These are phyloP conservation scores for Sericinus montela DNA, from an alignment of 2,888 invertebrate species.

Conservation along the genomic window DNA sequence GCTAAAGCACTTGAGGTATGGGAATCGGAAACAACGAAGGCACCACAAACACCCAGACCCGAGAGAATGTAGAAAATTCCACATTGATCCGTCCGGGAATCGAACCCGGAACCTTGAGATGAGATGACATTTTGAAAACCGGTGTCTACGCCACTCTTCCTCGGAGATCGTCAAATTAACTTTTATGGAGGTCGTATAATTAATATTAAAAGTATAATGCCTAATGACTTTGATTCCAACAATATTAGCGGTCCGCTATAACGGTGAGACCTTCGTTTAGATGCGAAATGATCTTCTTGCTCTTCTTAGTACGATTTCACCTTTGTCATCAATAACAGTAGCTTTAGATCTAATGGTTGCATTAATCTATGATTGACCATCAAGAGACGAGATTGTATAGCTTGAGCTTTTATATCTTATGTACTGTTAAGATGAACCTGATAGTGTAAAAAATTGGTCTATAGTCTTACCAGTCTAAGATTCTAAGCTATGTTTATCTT, in stretches of 20 bases:
- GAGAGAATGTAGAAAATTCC: too few relatives aligned
- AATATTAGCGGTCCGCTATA: conserved; percentile 3
- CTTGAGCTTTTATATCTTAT: conserved; percentile 27
- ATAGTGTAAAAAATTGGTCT: background rate
- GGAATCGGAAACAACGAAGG: too few relatives aligned
- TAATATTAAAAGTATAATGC: too few relatives aligned
- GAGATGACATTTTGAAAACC: too few relatives aligned
- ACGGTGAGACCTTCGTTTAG: conserved; percentile 7
- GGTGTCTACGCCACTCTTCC: too few relatives aligned
- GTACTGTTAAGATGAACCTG: conserved; percentile 6
- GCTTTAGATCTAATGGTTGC: conserved; percentile 38
- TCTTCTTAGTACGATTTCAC: conserved; percentile 43
- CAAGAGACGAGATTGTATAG: conserved; percentile 34
- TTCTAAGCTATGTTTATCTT: background rate
- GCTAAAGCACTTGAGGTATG: too few relatives aligned
- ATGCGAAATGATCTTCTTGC: conserved; percentile 29
- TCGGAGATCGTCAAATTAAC: too few relatives aligned
- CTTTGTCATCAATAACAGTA: conserved; percentile 40
- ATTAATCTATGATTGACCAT: conserved; percentile 43
- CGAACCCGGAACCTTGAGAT: too few relatives aligned
- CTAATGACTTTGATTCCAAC: background rate
- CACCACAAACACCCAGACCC: too few relatives aligned
- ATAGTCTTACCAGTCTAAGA: conserved; percentile 1
- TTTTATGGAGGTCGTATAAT: too few relatives aligned
- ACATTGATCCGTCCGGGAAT: too few relatives aligned